These are phyloP conservation scores for Chrysolina oricalcia DNA, from an alignment of 2,888 invertebrate species.

Conservation along the genomic window DNA sequence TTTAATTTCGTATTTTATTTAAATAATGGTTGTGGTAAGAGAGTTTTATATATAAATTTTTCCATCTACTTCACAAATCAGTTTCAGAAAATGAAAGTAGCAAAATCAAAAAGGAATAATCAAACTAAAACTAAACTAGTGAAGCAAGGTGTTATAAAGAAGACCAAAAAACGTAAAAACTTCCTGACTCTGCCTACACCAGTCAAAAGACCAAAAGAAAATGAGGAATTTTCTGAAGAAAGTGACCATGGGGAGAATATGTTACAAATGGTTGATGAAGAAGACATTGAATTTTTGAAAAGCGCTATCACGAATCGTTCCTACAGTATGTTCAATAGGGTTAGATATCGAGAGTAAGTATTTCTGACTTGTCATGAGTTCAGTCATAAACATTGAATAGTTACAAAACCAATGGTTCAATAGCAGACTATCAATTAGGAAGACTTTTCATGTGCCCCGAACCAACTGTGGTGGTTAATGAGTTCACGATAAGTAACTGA, in stretches of 20 bases:
- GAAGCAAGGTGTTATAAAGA: constrained; percentile 69
- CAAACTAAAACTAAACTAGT: constrained; percentile 68
- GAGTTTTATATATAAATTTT: not conserved
- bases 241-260: constrained; percentile 74
- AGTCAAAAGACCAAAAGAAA: constrained; percentile 43
- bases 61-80: not conserved
- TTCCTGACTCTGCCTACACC: constrained; percentile 23
- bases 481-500: too few relatives aligned
- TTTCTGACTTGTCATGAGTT: too few relatives aligned
- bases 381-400: too few relatives aligned
- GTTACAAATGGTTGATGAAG: constrained; percentile 75
- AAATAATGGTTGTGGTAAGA: constrained; percentile 7
- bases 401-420: too few relatives aligned
- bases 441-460: too few relatives aligned
- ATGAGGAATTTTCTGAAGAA: constrained; percentile 68
- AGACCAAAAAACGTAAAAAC: constrained; percentile 51
- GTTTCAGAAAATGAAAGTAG: constrained; percentile 65
- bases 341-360: constrained; percentile 64
- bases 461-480: too few relatives aligned
- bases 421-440: too few relatives aligned
- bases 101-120: constrained; percentile 69
- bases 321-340: constrained; percentile 71
- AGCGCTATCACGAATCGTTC: constrained; percentile 71
- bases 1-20: not conserved
- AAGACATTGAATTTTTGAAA: constrained; percentile 74